Percentiles rank a stretch among this genome's conserved stretches.
Conservation (phyloP, 2,888 invertebrate species). For the Tenthredo scrophulariae region DNA sequence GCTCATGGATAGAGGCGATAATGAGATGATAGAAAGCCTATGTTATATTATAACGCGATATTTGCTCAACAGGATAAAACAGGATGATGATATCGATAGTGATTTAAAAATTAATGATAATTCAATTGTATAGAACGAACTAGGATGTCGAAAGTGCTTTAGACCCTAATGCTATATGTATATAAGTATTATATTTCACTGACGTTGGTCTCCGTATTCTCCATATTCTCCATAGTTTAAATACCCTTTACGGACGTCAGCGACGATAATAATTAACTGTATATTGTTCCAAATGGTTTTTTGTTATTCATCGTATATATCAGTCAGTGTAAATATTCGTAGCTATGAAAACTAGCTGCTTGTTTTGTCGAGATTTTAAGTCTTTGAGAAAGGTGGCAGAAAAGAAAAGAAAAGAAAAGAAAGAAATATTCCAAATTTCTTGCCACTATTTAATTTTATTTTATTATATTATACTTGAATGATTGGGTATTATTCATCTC, state of each 20-base stretch:
- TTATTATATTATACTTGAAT: neutral
- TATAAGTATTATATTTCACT: neutral
- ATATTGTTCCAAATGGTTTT: neutral
- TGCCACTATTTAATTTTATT: neutral
- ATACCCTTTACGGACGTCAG: neutral
- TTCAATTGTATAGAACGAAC: neutral
- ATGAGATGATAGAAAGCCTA: neutral
- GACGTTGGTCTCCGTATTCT: neutral
- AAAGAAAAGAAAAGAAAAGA: neutral
- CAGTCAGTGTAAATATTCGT: slow-evolving; percentile 2
- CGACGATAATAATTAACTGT: neutral
- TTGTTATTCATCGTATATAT: neutral
- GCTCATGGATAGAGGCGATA: neutral
- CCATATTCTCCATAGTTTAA: neutral
- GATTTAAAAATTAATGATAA: neutral
- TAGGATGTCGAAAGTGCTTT: neutral
- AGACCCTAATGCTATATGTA: neutral
- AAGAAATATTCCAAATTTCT: neutral
- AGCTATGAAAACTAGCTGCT: neutral
- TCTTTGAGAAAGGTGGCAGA: neutral
- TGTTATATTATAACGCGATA: neutral
- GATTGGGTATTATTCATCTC: neutral
- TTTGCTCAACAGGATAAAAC: slow-evolving; percentile 13
- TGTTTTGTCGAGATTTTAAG: neutral
- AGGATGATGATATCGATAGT: neutral